Base-by-base conservation (phyloP, 2,888 invertebrate species). In the Cotesia congregata region DNA sequence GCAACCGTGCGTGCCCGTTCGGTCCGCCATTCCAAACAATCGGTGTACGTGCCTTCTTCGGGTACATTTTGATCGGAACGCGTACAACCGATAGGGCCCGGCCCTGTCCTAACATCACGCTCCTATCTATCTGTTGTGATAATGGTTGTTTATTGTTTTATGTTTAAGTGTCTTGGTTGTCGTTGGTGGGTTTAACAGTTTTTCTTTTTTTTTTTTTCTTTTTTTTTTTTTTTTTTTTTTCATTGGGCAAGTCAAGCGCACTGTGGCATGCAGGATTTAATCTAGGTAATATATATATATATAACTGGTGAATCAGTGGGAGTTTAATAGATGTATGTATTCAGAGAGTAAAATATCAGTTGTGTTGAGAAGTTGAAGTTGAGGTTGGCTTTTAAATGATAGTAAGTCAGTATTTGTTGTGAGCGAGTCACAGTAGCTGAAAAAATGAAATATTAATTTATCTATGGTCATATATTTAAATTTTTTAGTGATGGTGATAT, bases 11-110 rank as follows among this genome's bases (percentile, higher is more conserved):
- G 92, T 92, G 91, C 91, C 83, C 82, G 84, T 87, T 87, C 87
- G 85, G 86, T 93, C 93, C 93, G 93, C 93, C 93, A 93, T 93
- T 93, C 93, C 92, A 93, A 93, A 92, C 92, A 92, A 91, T 92
- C 90, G 86, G 92, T 92, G 91, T 92, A 81, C 84, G 85, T 83
- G 85, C 84, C 84, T 92, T 50, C 50, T 50, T 92, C 91, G 91
- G 90, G 92, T 92, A 92, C 90, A 91, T 91, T 91, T 91, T 84
- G 91, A 91, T 90, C 90, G 73, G 67, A 65, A 73, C 40, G 20
- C 72, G 50, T 65, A 73, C 73, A 67, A 59, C 65, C 73, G 73
- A 73, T 73, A 73, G 65, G 73, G 59, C 73, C 67, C 67, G 82
- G 75, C 75, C 76, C 82, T 50, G 75, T 76, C 77, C 77, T 38